A percentile compares a stretch with the other conserved stretches of the same genome.
Conservation (phyloP, 2,797 vertebrate species). For the Amniataba percoides region DNA sequence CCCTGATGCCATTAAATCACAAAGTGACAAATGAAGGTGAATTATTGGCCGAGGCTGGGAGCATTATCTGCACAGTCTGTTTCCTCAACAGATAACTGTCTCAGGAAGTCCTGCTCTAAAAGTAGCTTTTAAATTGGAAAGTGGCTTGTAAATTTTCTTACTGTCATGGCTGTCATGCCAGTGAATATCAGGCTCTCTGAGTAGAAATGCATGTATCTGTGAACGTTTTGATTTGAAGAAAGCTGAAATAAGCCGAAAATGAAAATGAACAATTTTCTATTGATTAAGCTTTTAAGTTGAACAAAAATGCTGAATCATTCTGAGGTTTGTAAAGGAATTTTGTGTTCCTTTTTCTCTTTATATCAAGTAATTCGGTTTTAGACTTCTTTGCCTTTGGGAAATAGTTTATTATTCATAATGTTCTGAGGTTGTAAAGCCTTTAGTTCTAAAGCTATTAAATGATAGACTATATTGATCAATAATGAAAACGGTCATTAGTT, state of each 20-base stretch:
- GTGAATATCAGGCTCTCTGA: background rate
- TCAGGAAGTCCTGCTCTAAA: background rate
- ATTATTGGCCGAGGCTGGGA: background rate
- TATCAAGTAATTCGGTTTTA: background rate
- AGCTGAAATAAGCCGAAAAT: background rate
- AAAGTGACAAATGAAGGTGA: background rate
- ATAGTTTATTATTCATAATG: background rate
- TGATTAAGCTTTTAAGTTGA: background rate
- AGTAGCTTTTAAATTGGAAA: background rate
- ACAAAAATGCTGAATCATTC: background rate
- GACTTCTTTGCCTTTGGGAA: constrained; percentile 10
- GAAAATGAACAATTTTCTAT: background rate
- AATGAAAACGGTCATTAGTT: constrained; percentile 12
- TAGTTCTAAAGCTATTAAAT: background rate
- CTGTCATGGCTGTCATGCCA: background rate
- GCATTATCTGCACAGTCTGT: background rate
- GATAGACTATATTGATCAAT: constrained; percentile 8
- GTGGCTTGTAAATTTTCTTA: background rate
- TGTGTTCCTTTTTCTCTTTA: background rate
- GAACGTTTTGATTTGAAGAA: background rate
- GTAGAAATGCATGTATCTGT: background rate
- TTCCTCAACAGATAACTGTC: background rate
- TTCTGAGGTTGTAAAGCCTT: background rate
- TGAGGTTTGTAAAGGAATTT: background rate
- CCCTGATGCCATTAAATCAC: background rate